These are phyloP conservation scores for Lacanobia wlatinum DNA, from an alignment of 2,888 invertebrate genomes.

Conservation along the genomic window DNA sequence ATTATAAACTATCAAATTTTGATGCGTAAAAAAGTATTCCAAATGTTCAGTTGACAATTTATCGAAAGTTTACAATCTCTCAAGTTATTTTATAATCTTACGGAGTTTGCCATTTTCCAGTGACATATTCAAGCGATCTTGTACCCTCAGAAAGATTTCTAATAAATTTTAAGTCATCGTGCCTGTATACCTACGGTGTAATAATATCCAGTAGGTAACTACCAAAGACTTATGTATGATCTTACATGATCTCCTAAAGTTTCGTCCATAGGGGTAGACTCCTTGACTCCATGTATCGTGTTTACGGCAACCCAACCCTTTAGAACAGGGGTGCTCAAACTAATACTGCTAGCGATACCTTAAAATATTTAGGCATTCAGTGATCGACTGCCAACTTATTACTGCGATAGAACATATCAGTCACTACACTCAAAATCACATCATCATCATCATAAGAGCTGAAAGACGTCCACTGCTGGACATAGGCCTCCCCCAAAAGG, in stretches of 20 bases:
- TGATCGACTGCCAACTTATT: background rate
- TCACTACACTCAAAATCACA: too few species aligned
- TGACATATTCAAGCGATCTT: background rate
- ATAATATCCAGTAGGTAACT: slow-evolving; percentile 35
- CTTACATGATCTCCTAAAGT: slow-evolving; percentile 66
- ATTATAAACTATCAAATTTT: too few species aligned
- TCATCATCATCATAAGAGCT: too few species aligned
- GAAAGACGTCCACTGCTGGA: too few species aligned
- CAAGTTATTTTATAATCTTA: too few species aligned
- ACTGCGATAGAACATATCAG: background rate
- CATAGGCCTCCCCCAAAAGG: too few species aligned
- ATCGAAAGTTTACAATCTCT: too few species aligned
- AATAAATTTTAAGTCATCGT: background rate
- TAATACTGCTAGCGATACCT: background rate
- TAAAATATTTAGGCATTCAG: background rate
- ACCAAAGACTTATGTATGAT: slow-evolving; percentile 67
- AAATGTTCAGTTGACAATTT: too few species aligned
- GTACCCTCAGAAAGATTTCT: background rate
- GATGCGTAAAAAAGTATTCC: too few species aligned
- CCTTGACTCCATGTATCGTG: slow-evolving; percentile 69
- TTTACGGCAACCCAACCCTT: slow-evolving; percentile 71
- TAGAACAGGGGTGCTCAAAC: slow-evolving; percentile 43
- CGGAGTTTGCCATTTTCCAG: too few species aligned
- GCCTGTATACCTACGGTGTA: slow-evolving; percentile 1
- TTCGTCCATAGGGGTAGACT: slow-evolving; percentile 54